Evolutionary conservation across 2,113 vertebrate genomes (phyloP).

Genomic region (Elephantulus edwardii): DNA sequence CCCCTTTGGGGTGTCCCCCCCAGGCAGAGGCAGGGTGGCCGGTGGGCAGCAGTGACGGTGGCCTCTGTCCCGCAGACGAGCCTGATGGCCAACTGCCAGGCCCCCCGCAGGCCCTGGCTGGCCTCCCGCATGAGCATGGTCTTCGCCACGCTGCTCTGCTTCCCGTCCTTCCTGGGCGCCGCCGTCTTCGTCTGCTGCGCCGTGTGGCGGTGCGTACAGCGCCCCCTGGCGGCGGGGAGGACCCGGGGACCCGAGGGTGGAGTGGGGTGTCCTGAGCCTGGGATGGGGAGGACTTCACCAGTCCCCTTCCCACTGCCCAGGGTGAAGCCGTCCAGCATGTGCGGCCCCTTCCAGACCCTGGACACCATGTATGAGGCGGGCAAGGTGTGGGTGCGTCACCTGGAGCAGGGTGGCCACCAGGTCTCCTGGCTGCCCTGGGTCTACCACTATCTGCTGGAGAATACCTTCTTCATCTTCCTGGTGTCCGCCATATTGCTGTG

Average conservation of each 20-base stretch:
- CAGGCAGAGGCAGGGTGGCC: neutral
- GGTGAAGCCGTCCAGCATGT: constrained; percentile 86
- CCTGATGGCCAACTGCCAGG: constrained; percentile 95
- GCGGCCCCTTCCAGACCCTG: constrained; percentile 91
- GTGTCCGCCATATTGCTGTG: constrained; percentile 87
- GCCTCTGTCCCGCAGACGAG: constrained; percentile 86
- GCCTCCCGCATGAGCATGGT: constrained; percentile 93
- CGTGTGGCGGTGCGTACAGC: constrained; percentile 92
- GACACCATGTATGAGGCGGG: constrained; percentile 89
- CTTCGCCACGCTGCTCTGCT: constrained; percentile 94
- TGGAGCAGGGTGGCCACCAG: constrained; percentile 83
- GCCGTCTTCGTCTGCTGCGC: constrained; percentile 91
- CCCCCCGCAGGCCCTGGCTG: constrained; percentile 92
- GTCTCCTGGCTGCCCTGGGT: constrained; percentile 85
- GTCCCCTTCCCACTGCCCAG: constrained; percentile 69
- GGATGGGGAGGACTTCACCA: rapidly evolving
- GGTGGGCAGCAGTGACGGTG: rapidly evolving
- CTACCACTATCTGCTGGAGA: constrained; percentile 88
- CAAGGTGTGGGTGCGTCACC: constrained; percentile 84
- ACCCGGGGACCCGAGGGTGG: neutral
- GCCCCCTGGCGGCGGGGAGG: neutral
- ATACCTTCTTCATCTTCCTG: constrained; percentile 89
- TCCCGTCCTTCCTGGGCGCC: constrained; percentile 93
- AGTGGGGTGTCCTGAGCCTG: neutral
- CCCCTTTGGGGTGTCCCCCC: neutral